These are phyloP conservation scores for Masticophis lateralis DNA, from an alignment of 2,797 vertebrate genomes.

Conservation along the genomic window DNA sequence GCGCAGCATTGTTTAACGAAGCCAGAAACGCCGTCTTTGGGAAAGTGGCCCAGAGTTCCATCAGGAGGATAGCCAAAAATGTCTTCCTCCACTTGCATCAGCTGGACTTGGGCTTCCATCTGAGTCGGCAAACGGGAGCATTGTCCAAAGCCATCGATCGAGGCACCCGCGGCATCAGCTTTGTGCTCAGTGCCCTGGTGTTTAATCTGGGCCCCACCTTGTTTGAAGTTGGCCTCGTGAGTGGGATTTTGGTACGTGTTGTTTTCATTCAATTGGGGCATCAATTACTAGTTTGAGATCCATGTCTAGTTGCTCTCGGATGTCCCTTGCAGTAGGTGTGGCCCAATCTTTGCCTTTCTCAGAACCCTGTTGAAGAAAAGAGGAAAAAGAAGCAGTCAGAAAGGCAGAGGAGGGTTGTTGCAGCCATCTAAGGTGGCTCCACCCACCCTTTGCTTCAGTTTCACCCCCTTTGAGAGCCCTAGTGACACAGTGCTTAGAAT, in stretches of 20 bases:
- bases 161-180: constrained; percentile 90
- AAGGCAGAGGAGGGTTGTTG: background rate
- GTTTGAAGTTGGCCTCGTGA: constrained; percentile 93
- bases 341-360: background rate
- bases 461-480: background rate
- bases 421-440: background rate
- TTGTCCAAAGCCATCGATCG: constrained; percentile 97
- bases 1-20: constrained; percentile 92
- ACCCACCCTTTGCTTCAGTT: background rate
- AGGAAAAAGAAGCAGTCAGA: background rate
- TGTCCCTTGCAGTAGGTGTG: background rate
- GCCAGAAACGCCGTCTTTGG: constrained; percentile 93
- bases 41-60: constrained; percentile 97
- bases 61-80: constrained; percentile 93
- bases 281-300: background rate
- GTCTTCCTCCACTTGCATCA: constrained; percentile 97
- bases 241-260: constrained; percentile 86
- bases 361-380: background rate
- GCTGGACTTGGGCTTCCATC: constrained; percentile 92
- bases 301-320: background rate
- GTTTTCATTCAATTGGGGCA: background rate
- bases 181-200: constrained; percentile 91
- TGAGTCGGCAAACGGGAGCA: constrained; percentile 94
- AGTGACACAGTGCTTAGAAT: background rate
- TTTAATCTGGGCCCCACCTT: constrained; percentile 95